Evolutionary conservation across 1,140 invertebrate genomes (phyloP), one percentile per base, ranked within the genome.

Genomic region (Euborellia annulipes): DNA sequence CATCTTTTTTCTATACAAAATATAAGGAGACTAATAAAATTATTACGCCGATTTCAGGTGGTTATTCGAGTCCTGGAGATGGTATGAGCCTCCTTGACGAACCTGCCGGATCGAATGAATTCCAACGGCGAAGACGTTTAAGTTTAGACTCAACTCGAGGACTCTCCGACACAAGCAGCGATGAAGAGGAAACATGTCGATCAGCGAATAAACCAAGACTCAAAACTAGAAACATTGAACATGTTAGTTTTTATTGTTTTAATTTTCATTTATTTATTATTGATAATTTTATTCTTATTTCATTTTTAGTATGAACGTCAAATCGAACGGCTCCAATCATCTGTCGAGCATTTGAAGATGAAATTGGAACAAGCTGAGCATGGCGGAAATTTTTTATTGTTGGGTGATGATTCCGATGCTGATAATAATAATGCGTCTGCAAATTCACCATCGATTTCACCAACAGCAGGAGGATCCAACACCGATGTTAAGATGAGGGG

Each of bases 401-500:
- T 38, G 27, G 32, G 23, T n/a, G n/a, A n/a, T n/a, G n/a, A n/a
- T n/a, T n/a, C n/a, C n/a, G 41, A 42, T 3, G 19, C 16, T 18
- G 3, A 14, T 18, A n/a, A 11, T 4, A 20, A 42, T 2, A 8
- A 14, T 6, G 37, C 3, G 20, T 19, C 4, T 39, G 37, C n/a
- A n/a, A n/a, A n/a, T n/a, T n/a, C n/a, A n/a, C n/a, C n/a, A n/a
- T n/a, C n/a, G n/a, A n/a, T n/a, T n/a, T n/a, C n/a, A n/a, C n/a
- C n/a, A n/a, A 18, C 20, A 32, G 30, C 30, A 32, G 30, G 73
- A 72, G 46, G 53, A 58, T 47, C 59, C 58, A 39, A 41, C 4
- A 57, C 60, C 16, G 78, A 82, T 58, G 78, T 73, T 51, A 82
- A 82, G 61, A 83, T 83, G 79, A 80, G 81, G 66, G 78, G 74